A percentile compares a stretch with the other conserved stretches of the same genome.
These are phyloP conservation scores for Adelosebastes latens DNA, from an alignment of 2,797 vertebrate species.

Conservation along the genomic window DNA sequence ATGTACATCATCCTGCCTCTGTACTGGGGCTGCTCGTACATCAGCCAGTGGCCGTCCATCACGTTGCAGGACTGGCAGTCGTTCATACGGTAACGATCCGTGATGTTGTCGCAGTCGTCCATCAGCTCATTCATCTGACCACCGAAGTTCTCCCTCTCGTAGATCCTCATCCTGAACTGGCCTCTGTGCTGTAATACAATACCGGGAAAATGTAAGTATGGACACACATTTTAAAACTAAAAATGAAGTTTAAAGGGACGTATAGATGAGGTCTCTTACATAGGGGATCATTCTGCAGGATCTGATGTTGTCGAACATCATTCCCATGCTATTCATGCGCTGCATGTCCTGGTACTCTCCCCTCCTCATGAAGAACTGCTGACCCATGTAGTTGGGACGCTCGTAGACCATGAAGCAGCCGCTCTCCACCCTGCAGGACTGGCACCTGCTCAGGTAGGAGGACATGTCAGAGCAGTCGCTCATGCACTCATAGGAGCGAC, in stretches of 20 bases:
- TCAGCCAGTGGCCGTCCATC: constrained; percentile 84
- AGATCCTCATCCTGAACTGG: constrained; percentile 80
- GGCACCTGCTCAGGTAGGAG: constrained; percentile 80
- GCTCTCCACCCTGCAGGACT: constrained; percentile 82
- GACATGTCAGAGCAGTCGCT: constrained; percentile 79
- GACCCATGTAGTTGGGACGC: constrained; percentile 77
- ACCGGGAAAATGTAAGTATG: not conserved
- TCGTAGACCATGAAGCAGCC: constrained; percentile 86
- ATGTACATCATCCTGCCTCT: constrained; percentile 82
- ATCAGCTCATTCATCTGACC: constrained; percentile 79
- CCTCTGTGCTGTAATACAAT: constrained; percentile 76
- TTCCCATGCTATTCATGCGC: constrained; percentile 82
- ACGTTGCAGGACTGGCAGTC: constrained; percentile 80
- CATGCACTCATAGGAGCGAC: constrained; percentile 82
- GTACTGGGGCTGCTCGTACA: constrained; percentile 82
- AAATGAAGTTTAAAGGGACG: not conserved
- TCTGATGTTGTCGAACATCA: constrained; percentile 79
- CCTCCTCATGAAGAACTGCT: constrained; percentile 82
- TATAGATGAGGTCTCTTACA: constrained; percentile 55
- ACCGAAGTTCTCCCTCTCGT: constrained; percentile 80
- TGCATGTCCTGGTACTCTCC: constrained; percentile 84
- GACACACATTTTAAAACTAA: not conserved
- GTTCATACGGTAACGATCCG: constrained; percentile 76
- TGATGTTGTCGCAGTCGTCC: constrained; percentile 80
- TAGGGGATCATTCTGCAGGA: constrained; percentile 83